Base-by-base conservation (phyloP, 2,113 vertebrate genomes). In the Dolichallabes microphthalmus region DNA sequence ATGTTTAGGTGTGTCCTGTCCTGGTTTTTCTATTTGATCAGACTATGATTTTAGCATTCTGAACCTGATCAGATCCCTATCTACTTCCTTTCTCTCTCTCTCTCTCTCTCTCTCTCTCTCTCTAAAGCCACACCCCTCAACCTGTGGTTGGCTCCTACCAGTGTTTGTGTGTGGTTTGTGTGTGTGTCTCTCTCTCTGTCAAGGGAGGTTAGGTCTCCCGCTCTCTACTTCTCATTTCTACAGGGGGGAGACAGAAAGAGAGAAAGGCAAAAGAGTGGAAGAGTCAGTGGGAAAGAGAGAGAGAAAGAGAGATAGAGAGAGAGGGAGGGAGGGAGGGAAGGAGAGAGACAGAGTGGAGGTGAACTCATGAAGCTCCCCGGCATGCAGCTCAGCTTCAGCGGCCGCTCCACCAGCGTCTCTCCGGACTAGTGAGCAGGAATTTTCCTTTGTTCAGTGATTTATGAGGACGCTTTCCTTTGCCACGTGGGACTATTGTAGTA, bases 301-400 rank as follows among this genome's bases (percentile, higher is more conserved):
- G 6, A 68, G 27, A 32, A n/a, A 64, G 25, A 27, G 55, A 50
- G 5, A 50, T 22, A 64, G 17, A 81, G 25, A 82, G 50, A 27
- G 32, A 63, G 14, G 61, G 32, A 80, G 30, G 2, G 53, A 68
- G 74, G 35, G 66, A 77, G 30, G n/a, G 80, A 58, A 61, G n/a
- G 53, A 17, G 30, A 35, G 60, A 13, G n/a, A 60, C 1, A 61
- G 57, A 86, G 89, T 61, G 83, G 83, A 85, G 82, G 53, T 74
- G 73, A 83, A 64, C 86, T 63, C 80, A 91, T 92, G 93, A 93
- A 94, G 92, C 88, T 93, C 86, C 94, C 93, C 84, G 90, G 92
- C 89, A 90, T 82, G 81, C 93, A 94, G 93, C 91, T 92, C 89
- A 93, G 92, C 85, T 92, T 92, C 58, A 93, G 90, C 74, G 90